Conservation (phyloP, 1,140 invertebrate species). For the Coboldia fuscipes region DNA sequence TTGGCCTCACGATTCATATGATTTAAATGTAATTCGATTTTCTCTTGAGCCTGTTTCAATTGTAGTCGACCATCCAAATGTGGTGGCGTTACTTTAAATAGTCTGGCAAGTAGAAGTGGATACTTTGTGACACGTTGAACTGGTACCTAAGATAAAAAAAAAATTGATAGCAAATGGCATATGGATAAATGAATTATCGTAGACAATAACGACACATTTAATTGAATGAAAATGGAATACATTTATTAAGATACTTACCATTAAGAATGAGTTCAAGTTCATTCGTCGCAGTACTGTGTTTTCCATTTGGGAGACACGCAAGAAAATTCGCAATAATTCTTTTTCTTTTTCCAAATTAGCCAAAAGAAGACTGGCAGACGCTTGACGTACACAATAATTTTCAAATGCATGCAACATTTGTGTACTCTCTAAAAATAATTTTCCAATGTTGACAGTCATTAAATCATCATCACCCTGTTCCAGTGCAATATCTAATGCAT, state of each 20-base stretch:
- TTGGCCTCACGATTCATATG: conserved; percentile 89
- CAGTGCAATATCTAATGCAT: conserved; percentile 65
- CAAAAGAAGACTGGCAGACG: conserved; percentile 65
- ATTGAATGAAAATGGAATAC: conserved; percentile 1
- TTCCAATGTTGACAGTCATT: conserved; percentile 72
- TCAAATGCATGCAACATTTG: conserved; percentile 87
- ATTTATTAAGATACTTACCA: conserved; percentile 35
- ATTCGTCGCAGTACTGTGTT: conserved; percentile 78
- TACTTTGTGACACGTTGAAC: conserved; percentile 84
- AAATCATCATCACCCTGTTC: conserved; percentile 62
- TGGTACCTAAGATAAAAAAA: conserved; percentile 36
- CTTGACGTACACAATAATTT: conserved; percentile 81
- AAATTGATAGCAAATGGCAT: conserved; percentile 1
- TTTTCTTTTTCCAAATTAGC: conserved; percentile 89
- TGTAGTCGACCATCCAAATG: conserved; percentile 54
- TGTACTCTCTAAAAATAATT: conserved; percentile 76
- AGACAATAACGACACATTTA: background rate
- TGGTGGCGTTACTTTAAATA: conserved; percentile 75
- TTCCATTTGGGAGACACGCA: conserved; percentile 91
- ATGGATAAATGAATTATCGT: background rate
- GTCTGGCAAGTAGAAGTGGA: conserved; percentile 68
- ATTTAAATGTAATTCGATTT: conserved; percentile 80
- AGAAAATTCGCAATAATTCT: conserved; percentile 80
- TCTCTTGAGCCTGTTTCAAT: conserved; percentile 66
- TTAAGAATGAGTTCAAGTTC: conserved; percentile 92